Base-by-base conservation (phyloP, 2,888 invertebrate genomes). In the Xylocampa areola region DNA sequence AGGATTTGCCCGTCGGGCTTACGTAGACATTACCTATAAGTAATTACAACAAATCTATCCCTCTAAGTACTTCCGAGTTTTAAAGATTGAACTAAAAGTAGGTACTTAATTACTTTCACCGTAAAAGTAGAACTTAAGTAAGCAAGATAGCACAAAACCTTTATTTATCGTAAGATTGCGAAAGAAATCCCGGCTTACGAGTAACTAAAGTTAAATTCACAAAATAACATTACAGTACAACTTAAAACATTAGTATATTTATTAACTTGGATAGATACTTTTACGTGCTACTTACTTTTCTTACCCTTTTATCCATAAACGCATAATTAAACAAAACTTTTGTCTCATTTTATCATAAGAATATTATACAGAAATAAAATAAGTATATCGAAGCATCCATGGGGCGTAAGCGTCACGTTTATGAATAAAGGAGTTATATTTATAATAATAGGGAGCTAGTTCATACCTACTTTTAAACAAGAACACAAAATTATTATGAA, bases 151-250 rank as follows among this genome's bases (percentile, higher is more conserved):
- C 72, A 64, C 33, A 54, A 51, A 59, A 57, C 49, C 61, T 62
- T 59, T 39, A 60, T 63, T 66, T 45, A 59, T 45, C 39, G 58
- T 65, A 62, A 74, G 67, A 86, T 84, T 83, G 82, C 80, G 77
- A 72, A 63, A 76, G 47, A 60, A 50, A 81, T 77, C 81, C 81
- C 82, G 81, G 79, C 78, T 75, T 72, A 73, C 27, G 33, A 55
- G 45, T 52, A 63, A 36, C 40, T 61, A 58, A 54, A 48, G 29
- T 51, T 50, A 65, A 43, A 32, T 33, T 19, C 40, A 68, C 48
- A 37, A 39, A 19, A 30, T 47, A 14, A 37, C 14, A 25, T 50
- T 51, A 57, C 29, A 30, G 1, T 49, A 44, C n/a, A 43, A 48
- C 40, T 61, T 52, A 53, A 43, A 45, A 33, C 6, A 62, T 44